These are phyloP conservation scores for Gallinago media DNA, from an alignment of 2,113 vertebrate species.

Conservation along the genomic window DNA sequence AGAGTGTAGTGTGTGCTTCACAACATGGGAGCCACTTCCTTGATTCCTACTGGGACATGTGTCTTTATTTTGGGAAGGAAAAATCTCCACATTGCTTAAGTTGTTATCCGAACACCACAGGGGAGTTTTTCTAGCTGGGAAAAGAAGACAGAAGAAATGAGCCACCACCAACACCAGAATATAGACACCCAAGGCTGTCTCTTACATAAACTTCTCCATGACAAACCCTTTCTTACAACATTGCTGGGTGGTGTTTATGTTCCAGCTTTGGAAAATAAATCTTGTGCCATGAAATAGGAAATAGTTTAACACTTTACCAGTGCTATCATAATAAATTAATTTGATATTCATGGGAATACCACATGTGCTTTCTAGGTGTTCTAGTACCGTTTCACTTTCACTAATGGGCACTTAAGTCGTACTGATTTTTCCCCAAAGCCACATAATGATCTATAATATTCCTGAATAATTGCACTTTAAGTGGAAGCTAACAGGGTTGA, in stretches of 20 bases:
- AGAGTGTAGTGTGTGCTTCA: background rate
- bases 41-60: background rate
- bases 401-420: constrained; percentile 71
- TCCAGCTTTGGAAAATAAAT: constrained; percentile 32
- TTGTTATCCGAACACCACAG: background rate
- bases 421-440: constrained; percentile 75
- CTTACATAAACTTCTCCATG: background rate
- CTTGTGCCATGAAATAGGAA: constrained; percentile 29
- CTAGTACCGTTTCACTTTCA: constrained; percentile 66
- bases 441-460: constrained; percentile 69
- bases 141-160: background rate
- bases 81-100: background rate
- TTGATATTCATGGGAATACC: constrained; percentile 59
- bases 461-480: constrained; percentile 73
- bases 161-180: background rate
- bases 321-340: constrained; percentile 58
- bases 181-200: background rate
- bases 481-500: constrained; percentile 67
- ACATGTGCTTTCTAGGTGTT: constrained; percentile 59
- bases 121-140: background rate
- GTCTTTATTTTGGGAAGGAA: background rate
- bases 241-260: constrained; percentile 4
- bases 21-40: accelerated
- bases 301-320: constrained; percentile 42
- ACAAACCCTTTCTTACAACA: background rate